Evolutionary conservation across 2,113 vertebrate species (phyloP), one percentile per base, ranked within the genome.

Genomic region (Nicator chloris): DNA sequence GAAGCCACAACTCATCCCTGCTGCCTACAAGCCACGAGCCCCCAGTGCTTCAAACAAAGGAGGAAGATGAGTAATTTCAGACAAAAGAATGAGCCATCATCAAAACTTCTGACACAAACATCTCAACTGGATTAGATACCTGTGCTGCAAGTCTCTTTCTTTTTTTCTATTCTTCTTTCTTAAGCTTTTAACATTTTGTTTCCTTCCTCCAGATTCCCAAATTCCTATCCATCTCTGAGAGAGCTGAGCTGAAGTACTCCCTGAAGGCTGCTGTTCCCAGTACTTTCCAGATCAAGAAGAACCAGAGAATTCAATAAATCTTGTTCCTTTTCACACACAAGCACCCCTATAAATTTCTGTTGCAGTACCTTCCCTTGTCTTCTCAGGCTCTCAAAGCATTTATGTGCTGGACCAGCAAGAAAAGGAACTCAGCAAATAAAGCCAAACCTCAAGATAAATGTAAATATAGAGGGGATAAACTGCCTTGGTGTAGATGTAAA

Each of bases 31-130:
- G 59, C 40, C 6, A 3, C 16, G 68, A 92, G 63, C 68, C 79
- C 50, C 39, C 88, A 83, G 35, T 0, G 1, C 54, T 63, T 70
- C 39, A 35, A 93, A 95, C 91, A 86, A 93, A 92, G 93, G 33
- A 80, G 21, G n/a, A 81, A 73, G 56, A 76, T 95, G 92, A 96
- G 85, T 85, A 85, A 96, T 93, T 69, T 61, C 88, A 94, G 65
- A 90, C 82, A 96, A 80, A 94, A 95, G 90, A 93, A 86, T 76
- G 63, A 96, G 82, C 57, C 50, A 45, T 72, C 45, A 15, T 68
- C 81, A 90, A 87, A 90, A 90, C 60, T 86, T 91, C 70, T 88
- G 85, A 76, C 82, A 60, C 13, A 64, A 26, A 30, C 40, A 61
- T 44, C 57, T 56, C 19, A 50, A 47, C 63, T 85, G 49, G 69